A percentile compares a stretch with the other conserved stretches of the same genome.
Evolutionary conservation across 2,113 vertebrate species (phyloP).

Genomic region (Lycocorax pyrrhopterus): DNA sequence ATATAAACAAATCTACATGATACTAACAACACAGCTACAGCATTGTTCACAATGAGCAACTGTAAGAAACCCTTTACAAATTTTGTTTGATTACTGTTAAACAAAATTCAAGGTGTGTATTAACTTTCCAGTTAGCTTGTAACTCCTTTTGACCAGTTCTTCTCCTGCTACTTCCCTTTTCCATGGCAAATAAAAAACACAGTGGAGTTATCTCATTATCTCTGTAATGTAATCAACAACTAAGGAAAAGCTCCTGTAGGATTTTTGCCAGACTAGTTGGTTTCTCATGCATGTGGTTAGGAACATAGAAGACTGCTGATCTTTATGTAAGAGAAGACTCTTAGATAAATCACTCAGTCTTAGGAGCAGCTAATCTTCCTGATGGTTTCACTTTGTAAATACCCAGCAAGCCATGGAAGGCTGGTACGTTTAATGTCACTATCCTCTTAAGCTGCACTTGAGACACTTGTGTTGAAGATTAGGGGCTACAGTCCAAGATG

Average conservation of each 20-base stretch:
- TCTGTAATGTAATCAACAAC: background rate
- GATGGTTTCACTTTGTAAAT: background rate
- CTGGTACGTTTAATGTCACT: background rate
- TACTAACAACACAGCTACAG: background rate
- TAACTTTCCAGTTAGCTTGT: background rate
- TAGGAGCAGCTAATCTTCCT: background rate
- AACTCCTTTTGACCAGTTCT: background rate
- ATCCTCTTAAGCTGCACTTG: background rate
- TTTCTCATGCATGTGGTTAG: background rate
- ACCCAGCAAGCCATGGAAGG: background rate
- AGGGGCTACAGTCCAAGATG: background rate
- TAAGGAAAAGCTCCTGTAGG: background rate
- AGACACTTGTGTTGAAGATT: background rate
- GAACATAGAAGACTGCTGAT: background rate
- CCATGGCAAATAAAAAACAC: background rate
- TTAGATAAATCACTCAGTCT: background rate
- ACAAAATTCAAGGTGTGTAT: background rate
- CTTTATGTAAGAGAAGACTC: background rate
- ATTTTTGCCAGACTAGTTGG: background rate
- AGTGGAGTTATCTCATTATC: background rate
- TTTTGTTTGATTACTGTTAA: background rate
- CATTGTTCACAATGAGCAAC: background rate
- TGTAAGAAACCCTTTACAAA: background rate
- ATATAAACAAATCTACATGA: background rate
- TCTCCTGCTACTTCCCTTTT: background rate